Percentiles rank a stretch among this genome's conserved stretches.
Evolutionary conservation across 2,113 vertebrate genomes (phyloP).

Genomic region (Crotalus viridis): DNA sequence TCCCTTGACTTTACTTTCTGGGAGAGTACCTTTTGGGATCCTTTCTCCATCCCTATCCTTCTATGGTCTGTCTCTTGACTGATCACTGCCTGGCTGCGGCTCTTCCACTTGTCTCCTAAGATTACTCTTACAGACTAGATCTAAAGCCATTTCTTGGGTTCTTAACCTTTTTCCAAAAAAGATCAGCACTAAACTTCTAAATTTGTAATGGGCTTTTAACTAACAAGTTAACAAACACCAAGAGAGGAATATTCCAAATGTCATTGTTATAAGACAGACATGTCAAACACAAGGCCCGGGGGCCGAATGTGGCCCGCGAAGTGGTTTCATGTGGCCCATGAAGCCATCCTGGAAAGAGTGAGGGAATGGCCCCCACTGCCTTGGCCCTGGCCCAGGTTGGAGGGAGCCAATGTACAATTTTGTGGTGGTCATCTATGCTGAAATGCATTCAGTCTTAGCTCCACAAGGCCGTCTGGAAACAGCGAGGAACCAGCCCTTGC

Average conservation of each 20-base stretch:
- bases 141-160: not conserved
- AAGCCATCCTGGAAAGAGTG: too few species aligned
- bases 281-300: too few species aligned
- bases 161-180: not conserved
- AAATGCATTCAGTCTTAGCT: too few species aligned
- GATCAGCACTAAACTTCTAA: not conserved
- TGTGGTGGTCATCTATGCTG: too few species aligned
- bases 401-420: too few species aligned
- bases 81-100: not conserved
- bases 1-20: not conserved
- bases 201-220: not conserved
- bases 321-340: too few species aligned
- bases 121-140: not conserved
- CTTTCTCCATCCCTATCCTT: not conserved
- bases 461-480: too few species aligned
- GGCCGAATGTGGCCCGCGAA: too few species aligned
- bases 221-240: not conserved
- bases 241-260: not conserved
- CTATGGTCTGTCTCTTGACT: not conserved
- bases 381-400: too few species aligned
- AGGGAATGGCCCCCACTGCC: too few species aligned
- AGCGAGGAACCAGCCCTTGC: too few species aligned
- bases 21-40: not conserved
- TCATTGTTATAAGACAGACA: fast-evolving
- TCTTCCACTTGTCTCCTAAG: not conserved